phyloP scores from a whole-genome alignment of 2,113 vertebrate genomes.

The Plecturocebus donacophilus region DNA sequence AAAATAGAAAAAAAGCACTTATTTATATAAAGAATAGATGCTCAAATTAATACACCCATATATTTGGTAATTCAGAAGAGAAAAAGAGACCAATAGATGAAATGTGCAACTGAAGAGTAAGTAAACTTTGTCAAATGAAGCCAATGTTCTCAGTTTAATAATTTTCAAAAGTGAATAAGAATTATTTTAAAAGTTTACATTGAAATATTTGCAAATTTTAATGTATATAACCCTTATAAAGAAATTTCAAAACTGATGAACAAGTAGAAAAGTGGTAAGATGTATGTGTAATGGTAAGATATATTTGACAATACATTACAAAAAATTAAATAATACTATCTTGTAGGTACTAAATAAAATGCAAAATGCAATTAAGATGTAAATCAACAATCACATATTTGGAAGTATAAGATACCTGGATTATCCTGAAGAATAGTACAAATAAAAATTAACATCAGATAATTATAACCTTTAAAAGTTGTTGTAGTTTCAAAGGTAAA shows the following conservation, averaged over 20 bases:
- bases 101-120: background rate
- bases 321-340: background rate
- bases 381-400: background rate
- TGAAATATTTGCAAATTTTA: background rate
- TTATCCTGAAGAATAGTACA: background rate
- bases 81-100: background rate
- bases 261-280: background rate
- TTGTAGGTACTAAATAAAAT: background rate
- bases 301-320: background rate
- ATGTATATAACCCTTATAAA: background rate
- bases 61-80: background rate
- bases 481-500: background rate
- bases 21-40: background rate
- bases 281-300: background rate
- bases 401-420: background rate
- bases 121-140: background rate
- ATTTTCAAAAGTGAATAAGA: background rate
- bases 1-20: background rate
- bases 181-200: background rate
- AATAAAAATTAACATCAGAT: conserved; percentile 22
- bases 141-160: background rate
- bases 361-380: background rate
- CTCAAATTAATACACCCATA: background rate
- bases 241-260: background rate
- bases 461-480: background rate